Base-by-base conservation (phyloP, 2,888 invertebrate species). In the Chymomyza fuscimana region DNA sequence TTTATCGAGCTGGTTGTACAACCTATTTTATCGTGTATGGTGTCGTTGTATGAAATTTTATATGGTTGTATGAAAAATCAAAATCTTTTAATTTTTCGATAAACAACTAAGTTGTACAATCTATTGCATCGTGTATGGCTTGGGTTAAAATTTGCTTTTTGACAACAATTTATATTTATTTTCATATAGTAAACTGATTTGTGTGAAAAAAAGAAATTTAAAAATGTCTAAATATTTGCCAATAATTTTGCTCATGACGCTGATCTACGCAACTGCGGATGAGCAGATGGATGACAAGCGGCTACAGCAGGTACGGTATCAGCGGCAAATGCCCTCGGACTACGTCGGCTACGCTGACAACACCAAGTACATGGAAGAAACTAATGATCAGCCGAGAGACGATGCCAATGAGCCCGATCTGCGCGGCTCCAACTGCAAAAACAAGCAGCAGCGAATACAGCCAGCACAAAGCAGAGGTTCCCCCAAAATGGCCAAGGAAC, bases 221-320 rank as follows among this genome's bases (percentile, higher is more conserved):
- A 46, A 46, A 46, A 46, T 46, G 40, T 12, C 4, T 4, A 46
- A 12, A 12, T 46, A 46, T 46, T 12, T 46, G 6, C 12, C 40
- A 46, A 10, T 46, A 4, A 12, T 12, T 4, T 46, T 12, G 1
- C 40, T 46, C 40, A 46, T 46, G 0, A 12, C 4, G 40, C 12
- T 46, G 2, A 12, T 46, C 12, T 46, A 46, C 4, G 12, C 4
- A 2, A 46, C 12, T 4, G 12, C 12, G 40, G 40, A 46, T 12
- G 80, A 52, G 32, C 59, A 54, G 15, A 16, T 77, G 56, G 60
- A 61, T 12, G 71, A 70, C 16, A 52, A 54, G n/a, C 36, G 1
- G 59, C 4, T 36, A 52, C 29, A 40, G 60, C 15, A 61, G 50
- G 4, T 19, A 69, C 22, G 19, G 15, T 10, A 52, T 12, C 15